Base-by-base conservation (phyloP, 2,888 invertebrate species). In the Lagria hirta region DNA sequence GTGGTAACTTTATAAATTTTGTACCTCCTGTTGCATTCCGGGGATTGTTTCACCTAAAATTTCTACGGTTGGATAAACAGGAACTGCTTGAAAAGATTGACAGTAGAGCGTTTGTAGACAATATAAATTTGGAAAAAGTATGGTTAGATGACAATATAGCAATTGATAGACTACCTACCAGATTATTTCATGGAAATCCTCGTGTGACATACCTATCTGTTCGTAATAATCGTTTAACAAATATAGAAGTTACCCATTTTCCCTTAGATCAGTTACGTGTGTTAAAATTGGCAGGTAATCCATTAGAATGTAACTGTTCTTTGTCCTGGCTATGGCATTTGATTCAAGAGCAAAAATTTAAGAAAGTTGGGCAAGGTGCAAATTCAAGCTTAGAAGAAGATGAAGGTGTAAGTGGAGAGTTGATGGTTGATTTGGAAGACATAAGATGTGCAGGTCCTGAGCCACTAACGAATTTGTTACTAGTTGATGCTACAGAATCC, bases 241-340 rank as follows among this genome's bases (percentile, higher is more conserved):
- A 85, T 1, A 73, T 91, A 4, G 88, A 87, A 65, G 86, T 86
- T 0, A 84, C 84, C 15, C 86, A 88, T 68, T 88, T 89, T 62
- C 90, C 89, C 16, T 78, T 90, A 58, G 89, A 91, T 65, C 83
- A 84, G 57, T 73, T 92, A 55, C 79, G 82, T 62, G 80, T 80
- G 45, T 74, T 92, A 17, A 81, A 84, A 54, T 76, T 92, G 35
- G 86, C 87, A 17, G 88, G 88, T 16, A 91, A 92, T 73, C 90
- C 90, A 1, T 76, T 92, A 50, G 78, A 82, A 46, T 92, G 92
- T 72, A 92, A 92, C 70, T 92, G 92, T 66, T 89, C 90, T 33
- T 73, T 92, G 45, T 76, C 87, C 48, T 92, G 92, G 92, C 73
- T 92, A 24, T 89, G 89, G 88, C 84, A 84, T 62, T 75, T 90